Base-by-base conservation (phyloP, 1,140 invertebrate species). In the Rhysida immarginata region DNA sequence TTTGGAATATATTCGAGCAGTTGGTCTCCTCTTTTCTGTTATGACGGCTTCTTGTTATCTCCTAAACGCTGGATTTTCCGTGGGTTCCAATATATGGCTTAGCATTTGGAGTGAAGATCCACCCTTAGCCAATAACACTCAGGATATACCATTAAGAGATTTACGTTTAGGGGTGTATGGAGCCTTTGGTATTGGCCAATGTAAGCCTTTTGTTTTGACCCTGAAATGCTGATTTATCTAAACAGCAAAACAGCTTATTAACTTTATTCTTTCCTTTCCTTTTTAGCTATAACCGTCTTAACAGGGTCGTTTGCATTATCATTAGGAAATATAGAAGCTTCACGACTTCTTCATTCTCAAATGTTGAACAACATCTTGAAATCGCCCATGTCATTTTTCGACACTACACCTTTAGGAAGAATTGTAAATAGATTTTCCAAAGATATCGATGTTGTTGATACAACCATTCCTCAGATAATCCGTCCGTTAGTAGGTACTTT, bases 361-460 rank as follows among this genome's bases (percentile, higher is more conserved):
- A 79, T 95, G 71, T 75, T 95, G 66, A 64, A 68, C 50, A 81
- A 80, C 64, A 76, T 95, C 64, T 71, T 95, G 66, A 78, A 79
- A 65, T 77, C 81, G 1, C 74, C 75, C 0, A 68, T 79, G 65
- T 57, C 61, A 2, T 78, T 79, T 76, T 93, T 85, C 23, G 56
- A 54, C 3, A 16, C 5, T 18, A 25, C 29, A 26, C 75, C 77
- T 26, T 64, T 69, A 56, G 79, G 79, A 3, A 64, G 76, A 45
- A 73, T 79, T 18, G 35, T 78, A 25, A 78, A 79, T 11, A 26
- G 61, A 43, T 67, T 72, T 49, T 65, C 69, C 2, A 69, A 71
- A 58, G 76, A 78, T 60, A 66, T 77, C n/a, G 70, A 72, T 16
- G 68, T 69, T 2, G 62, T 72, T 25, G 76, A 78, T 63, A 27